A percentile compares a stretch with the other conserved stretches of the same genome.
These are phyloP conservation scores for Deladenus siricidicola DNA, from an alignment of 2,888 invertebrate genomes.

Conservation along the genomic window DNA sequence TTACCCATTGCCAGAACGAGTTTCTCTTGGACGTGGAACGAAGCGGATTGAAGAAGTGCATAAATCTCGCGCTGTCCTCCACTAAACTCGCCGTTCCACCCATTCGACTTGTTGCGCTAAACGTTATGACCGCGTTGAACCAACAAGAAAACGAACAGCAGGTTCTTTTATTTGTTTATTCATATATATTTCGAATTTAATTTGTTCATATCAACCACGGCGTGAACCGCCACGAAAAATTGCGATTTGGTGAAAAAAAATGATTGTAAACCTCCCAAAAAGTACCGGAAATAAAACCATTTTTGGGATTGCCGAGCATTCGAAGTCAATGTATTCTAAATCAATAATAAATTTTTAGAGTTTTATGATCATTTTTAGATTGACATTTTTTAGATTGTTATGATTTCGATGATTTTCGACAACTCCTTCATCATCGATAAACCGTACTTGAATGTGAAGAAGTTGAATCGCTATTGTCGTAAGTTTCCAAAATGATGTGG, in stretches of 20 bases:
- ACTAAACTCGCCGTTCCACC: constrained; percentile 7
- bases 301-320: too few species aligned
- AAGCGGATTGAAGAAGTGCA: constrained; percentile 15
- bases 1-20: constrained; percentile 28
- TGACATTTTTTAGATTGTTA: constrained; percentile 30
- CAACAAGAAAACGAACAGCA: constrained; percentile 10
- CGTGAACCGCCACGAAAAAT: too few species aligned
- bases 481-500: too few species aligned
- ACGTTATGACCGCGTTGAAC: constrained; percentile 18
- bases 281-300: too few species aligned
- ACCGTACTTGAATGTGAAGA: constrained; percentile 19
- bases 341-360: too few species aligned
- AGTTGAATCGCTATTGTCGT: constrained; percentile 13
- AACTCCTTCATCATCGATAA: constrained; percentile 25
- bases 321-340: too few species aligned
- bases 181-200: too few species aligned
- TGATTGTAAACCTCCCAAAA: too few species aligned
- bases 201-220: too few species aligned
- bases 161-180: too few species aligned
- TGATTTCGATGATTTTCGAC: constrained; percentile 36
- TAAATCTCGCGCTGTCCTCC: constrained; percentile 5
- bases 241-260: too few species aligned
- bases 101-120: constrained; percentile 14
- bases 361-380: neutral
- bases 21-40: constrained; percentile 24